These are phyloP conservation scores for Sceliomorpha sp. DNA, from an alignment of 2,888 invertebrate genomes.

Conservation along the genomic window DNA sequence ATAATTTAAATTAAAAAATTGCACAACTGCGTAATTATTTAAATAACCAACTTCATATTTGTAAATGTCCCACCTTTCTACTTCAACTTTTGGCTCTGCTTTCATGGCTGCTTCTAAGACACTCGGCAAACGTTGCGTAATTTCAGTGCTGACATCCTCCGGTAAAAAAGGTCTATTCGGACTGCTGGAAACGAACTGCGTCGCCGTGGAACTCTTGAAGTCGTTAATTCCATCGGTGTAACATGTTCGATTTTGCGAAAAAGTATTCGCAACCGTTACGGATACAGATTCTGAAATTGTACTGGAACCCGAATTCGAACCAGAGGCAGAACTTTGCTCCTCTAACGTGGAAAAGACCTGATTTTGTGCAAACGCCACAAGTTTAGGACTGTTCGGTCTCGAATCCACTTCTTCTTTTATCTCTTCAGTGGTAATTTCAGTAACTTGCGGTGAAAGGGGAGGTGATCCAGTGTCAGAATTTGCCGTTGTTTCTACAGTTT, in stretches of 20 bases:
- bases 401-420: conserved; percentile 70
- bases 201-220: conserved; percentile 62
- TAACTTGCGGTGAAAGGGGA: conserved; percentile 71
- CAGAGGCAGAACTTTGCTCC: conserved; percentile 56
- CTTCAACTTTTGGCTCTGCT: conserved; percentile 92
- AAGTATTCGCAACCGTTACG: conserved; percentile 61
- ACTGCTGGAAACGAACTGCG: conserved; percentile 70
- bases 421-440: conserved; percentile 69
- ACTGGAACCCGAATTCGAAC: conserved; percentile 37
- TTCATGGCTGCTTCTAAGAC: conserved; percentile 93
- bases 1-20: no score
- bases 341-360: conserved; percentile 69
- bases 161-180: conserved; percentile 75
- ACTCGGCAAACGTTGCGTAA: conserved; percentile 83
- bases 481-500: conserved; percentile 83
- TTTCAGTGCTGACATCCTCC: conserved; percentile 68
- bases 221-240: conserved; percentile 64
- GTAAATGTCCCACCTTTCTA: conserved; percentile 81
- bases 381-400: conserved; percentile 69
- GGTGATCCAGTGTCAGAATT: conserved; percentile 80
- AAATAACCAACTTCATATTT: no score
- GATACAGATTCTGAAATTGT: conserved; percentile 29
- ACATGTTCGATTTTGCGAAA: conserved; percentile 66
- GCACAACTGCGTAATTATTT: no score
- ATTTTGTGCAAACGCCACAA: conserved; percentile 68